phyloP scores from a whole-genome alignment of 1,140 invertebrate species.

The Globodera ellingtonae region DNA sequence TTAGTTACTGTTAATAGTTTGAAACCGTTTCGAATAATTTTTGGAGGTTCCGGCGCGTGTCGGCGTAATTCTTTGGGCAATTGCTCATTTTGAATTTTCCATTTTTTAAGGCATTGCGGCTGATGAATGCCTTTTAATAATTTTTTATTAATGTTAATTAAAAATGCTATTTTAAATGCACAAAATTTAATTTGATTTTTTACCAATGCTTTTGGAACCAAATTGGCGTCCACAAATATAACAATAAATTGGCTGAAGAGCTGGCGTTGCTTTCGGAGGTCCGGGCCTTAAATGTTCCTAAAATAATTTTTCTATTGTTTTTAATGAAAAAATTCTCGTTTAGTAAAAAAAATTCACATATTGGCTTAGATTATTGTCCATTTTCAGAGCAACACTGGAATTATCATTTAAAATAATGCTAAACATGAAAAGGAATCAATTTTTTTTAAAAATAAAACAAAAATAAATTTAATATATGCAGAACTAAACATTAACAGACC shows the following conservation, averaged over 20 bases:
- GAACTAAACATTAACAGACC: no score
- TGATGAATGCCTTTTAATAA: slow-evolving; percentile 72
- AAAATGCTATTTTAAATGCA: no score
- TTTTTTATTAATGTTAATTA: no score
- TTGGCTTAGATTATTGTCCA: not conserved
- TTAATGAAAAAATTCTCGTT: not conserved
- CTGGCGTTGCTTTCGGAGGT: not conserved
- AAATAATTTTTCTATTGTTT: not conserved
- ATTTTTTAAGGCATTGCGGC: slow-evolving; percentile 78
- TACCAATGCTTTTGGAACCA: slow-evolving; percentile 73
- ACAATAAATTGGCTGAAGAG: slow-evolving; percentile 69
- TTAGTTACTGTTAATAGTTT: slow-evolving; percentile 23
- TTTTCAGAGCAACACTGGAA: not conserved
- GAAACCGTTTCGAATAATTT: slow-evolving; percentile 69
- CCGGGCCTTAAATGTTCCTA: not conserved
- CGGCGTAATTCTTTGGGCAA: slow-evolving; percentile 71
- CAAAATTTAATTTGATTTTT: not conserved
- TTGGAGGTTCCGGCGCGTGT: slow-evolving; percentile 72
- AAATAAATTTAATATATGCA: no score
- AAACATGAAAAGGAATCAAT: no score
- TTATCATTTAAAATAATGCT: no score
- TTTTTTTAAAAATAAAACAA: no score
- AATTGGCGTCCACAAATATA: slow-evolving; percentile 78
- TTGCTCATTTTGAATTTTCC: slow-evolving; percentile 74
- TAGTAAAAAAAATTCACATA: not conserved